phyloP scores from a whole-genome alignment of 2,888 invertebrate species.

The Perizoma affinitatum region DNA sequence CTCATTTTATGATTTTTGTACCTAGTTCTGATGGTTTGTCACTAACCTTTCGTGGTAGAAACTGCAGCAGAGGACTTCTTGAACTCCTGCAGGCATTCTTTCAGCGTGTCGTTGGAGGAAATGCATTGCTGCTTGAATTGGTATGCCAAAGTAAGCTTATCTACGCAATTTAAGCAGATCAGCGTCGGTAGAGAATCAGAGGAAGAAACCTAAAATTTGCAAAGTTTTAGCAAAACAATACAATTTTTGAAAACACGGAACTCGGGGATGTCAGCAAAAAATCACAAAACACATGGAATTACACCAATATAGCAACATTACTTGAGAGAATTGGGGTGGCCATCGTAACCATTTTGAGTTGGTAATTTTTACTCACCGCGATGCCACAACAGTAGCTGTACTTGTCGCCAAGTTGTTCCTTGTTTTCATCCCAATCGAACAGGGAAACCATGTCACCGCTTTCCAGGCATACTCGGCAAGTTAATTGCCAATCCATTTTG shows the following conservation, averaged over 20 bases:
- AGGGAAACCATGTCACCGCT: slow-evolving; percentile 81
- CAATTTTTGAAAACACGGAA: slow-evolving; percentile 39
- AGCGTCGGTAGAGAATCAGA: slow-evolving; percentile 77
- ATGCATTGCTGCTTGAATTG: slow-evolving; percentile 80
- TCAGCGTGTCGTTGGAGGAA: slow-evolving; percentile 75
- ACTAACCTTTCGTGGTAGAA: slow-evolving; percentile 57
- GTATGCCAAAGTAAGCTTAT: slow-evolving; percentile 75
- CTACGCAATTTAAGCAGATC: slow-evolving; percentile 79
- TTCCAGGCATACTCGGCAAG: slow-evolving; percentile 79
- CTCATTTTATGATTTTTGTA: not conserved
- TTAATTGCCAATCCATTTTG: slow-evolving; percentile 83
- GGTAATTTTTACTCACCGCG: slow-evolving; percentile 78
- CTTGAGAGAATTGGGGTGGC: slow-evolving; percentile 81
- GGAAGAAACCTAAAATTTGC: slow-evolving; percentile 70
- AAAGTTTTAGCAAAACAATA: slow-evolving; percentile 30
- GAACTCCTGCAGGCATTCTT: slow-evolving; percentile 79
- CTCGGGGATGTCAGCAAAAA: slow-evolving; percentile 79
- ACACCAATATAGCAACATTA: slow-evolving; percentile 82
- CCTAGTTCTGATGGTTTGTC: not conserved
- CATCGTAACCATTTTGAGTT: slow-evolving; percentile 83
- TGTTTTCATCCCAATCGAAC: slow-evolving; percentile 83
- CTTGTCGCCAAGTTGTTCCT: slow-evolving; percentile 81
- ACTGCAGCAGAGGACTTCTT: slow-evolving; percentile 69
- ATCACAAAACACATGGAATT: slow-evolving; percentile 63
- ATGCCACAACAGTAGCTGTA: slow-evolving; percentile 78